phyloP scores from a whole-genome alignment of 2,797 vertebrate genomes.

The Sebastes glaucus region DNA sequence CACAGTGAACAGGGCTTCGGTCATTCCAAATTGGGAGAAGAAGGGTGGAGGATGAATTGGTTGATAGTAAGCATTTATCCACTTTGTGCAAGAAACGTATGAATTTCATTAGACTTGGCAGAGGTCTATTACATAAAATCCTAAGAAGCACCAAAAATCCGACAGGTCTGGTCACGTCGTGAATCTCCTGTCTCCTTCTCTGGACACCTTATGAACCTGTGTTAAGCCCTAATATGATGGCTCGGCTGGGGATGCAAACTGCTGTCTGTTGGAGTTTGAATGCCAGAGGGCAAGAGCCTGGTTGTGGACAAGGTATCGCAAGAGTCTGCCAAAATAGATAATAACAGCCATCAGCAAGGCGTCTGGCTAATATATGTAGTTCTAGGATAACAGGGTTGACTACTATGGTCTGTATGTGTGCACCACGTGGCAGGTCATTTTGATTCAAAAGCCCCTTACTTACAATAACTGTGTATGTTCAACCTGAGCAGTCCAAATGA shows the following conservation, averaged over 20 bases:
- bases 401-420: neutral
- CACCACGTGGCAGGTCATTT: neutral
- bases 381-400: neutral
- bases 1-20: neutral
- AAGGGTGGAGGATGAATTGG: neutral
- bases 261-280: slow-evolving; percentile 33
- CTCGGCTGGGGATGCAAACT: slow-evolving; percentile 34
- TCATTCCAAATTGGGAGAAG: neutral
- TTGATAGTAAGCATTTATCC: neutral
- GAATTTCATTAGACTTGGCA: slow-evolving; percentile 13
- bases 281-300: slow-evolving; percentile 28
- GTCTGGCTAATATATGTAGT: slow-evolving; percentile 2
- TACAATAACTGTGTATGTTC: neutral
- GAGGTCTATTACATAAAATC: slow-evolving; percentile 20
- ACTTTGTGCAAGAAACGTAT: neutral
- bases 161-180: neutral
- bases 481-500: neutral
- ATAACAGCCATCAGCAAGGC: slow-evolving; percentile 40
- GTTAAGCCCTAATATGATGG: slow-evolving; percentile 41
- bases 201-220: slow-evolving; percentile 20
- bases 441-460: slow-evolving; percentile 13
- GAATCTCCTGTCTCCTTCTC: slow-evolving; percentile 9
- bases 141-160: neutral
- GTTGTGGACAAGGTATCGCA: slow-evolving; percentile 31
- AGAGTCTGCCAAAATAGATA: slow-evolving; percentile 51